phyloP scores from a whole-genome alignment of 2,797 vertebrate genomes.

The Tangara arthus region DNA sequence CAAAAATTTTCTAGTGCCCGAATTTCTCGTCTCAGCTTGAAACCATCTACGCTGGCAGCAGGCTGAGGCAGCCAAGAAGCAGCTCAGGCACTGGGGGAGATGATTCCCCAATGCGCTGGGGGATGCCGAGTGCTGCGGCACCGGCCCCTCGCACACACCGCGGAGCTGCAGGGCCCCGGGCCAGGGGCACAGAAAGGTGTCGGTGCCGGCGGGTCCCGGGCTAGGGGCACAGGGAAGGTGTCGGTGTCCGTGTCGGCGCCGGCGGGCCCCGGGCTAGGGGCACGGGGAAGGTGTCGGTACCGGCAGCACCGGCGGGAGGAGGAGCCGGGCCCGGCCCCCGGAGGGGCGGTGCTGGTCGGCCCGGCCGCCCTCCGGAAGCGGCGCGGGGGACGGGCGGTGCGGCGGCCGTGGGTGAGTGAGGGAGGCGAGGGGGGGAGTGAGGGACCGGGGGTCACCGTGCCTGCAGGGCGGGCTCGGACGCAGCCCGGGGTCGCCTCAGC shows the following conservation, averaged over 20 bases:
- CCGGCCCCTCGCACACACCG: not conserved
- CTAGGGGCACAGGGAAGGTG: too few relatives aligned
- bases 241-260: too few relatives aligned
- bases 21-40: not conserved
- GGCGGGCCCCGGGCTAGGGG: rapidly evolving
- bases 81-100: rapidly evolving
- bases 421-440: rapidly evolving
- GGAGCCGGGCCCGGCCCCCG: not conserved
- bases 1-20: not conserved
- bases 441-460: not conserved
- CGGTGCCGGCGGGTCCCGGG: too few relatives aligned
- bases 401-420: not conserved
- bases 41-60: not conserved
- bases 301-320: not conserved
- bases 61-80: not conserved
- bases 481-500: not conserved
- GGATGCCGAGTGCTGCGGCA: not conserved
- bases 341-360: not conserved
- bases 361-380: not conserved
- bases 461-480: not conserved
- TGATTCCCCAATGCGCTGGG: rapidly evolving
- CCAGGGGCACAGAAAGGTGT: not conserved
- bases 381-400: not conserved
- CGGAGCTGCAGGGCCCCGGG: not conserved
- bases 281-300: not conserved